Conservation (phyloP, 2,888 invertebrate species). For the Alcis repandata region DNA sequence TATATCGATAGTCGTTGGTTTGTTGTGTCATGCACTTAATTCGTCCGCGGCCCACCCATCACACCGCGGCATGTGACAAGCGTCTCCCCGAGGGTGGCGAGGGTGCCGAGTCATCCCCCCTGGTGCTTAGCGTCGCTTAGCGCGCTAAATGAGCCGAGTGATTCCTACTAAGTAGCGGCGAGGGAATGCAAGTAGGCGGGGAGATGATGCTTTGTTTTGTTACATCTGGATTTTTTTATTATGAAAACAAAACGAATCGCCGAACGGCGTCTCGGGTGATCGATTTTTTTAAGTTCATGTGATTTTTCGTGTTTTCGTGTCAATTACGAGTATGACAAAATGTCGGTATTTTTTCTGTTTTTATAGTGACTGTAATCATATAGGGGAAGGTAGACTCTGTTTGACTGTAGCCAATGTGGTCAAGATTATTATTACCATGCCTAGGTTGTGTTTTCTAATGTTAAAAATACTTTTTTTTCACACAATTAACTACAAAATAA, state of each 20-base stretch:
- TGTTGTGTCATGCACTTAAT: background rate
- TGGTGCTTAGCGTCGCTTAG: conserved; percentile 40
- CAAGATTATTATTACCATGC: too few relatives aligned
- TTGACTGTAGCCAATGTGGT: too few relatives aligned
- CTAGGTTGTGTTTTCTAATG: background rate
- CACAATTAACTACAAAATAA: background rate
- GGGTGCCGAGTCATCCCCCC: conserved; percentile 42
- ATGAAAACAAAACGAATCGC: background rate
- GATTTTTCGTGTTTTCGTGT: too few relatives aligned
- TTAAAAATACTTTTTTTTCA: too few relatives aligned
- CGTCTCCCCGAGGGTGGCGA: conserved; percentile 32
- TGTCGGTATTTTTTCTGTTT: too few relatives aligned
- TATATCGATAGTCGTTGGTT: background rate
- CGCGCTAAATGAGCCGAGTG: conserved; percentile 47
- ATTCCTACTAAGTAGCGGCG: conserved; percentile 45
- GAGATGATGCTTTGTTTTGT: conserved; percentile 8
- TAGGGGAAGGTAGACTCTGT: too few relatives aligned
- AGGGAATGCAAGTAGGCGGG: conserved; percentile 37
- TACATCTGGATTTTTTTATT: background rate
- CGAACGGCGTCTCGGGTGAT: too few relatives aligned
- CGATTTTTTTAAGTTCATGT: too few relatives aligned
- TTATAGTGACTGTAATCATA: too few relatives aligned
- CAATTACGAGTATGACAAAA: too few relatives aligned
- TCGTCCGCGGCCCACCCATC: background rate
- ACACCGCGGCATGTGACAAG: conserved; percentile 21